phyloP scores from a whole-genome alignment of 2,888 invertebrate species.

The Apamea crenata region DNA sequence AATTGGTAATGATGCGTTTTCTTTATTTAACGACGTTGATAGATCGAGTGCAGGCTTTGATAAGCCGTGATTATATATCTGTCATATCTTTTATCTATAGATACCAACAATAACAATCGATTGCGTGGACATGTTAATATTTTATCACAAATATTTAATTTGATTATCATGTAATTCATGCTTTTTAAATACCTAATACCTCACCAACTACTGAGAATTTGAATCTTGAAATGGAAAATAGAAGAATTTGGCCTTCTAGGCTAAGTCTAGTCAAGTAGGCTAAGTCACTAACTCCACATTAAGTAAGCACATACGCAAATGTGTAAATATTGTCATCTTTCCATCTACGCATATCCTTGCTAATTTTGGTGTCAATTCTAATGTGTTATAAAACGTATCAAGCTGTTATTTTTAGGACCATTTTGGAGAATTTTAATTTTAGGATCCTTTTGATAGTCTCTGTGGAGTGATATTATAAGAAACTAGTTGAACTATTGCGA shows the following conservation, averaged over 20 bases:
- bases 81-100: conserved; percentile 71
- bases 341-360: not conserved
- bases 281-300: not conserved
- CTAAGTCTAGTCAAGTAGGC: not conserved
- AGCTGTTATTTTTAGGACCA: not conserved
- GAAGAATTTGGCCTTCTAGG: not conserved
- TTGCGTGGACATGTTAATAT: conserved; percentile 33
- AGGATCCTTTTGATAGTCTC: not conserved
- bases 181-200: not conserved
- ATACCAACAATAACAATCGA: conserved; percentile 63
- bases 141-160: conserved; percentile 51
- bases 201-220: not conserved
- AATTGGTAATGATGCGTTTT: conserved; percentile 59
- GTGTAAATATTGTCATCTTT: conserved; percentile 9
- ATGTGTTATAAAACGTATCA: conserved; percentile 1
- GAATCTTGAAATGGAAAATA: not conserved
- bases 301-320: not conserved
- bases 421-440: not conserved
- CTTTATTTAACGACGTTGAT: conserved; percentile 44
- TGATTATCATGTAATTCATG: conserved; percentile 38
- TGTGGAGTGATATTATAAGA: not conserved
- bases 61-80: conserved; percentile 66
- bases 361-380: conserved; percentile 15
- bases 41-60: conserved; percentile 62
- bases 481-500: not conserved